phyloP scores from a whole-genome alignment of 2,113 vertebrate species.

The Psephotus haematonotus region DNA sequence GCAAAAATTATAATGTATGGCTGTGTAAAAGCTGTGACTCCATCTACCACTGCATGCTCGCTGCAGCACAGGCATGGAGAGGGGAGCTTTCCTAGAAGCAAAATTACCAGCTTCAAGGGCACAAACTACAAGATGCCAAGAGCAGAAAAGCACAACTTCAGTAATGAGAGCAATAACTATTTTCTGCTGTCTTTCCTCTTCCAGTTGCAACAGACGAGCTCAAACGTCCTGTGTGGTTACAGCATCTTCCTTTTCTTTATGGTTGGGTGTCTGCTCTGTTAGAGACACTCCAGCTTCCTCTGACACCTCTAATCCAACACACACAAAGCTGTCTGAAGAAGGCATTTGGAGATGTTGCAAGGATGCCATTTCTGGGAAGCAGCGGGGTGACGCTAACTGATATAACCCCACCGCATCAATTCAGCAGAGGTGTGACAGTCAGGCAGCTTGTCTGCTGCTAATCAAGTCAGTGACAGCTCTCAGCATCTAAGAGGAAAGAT shows the following conservation, averaged over 20 bases:
- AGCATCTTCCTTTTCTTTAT: not conserved
- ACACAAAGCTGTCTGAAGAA: not conserved
- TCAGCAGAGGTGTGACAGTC: not conserved
- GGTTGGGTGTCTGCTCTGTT: not conserved
- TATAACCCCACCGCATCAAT: not conserved
- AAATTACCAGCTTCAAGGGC: constrained; percentile 22
- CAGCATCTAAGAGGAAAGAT: not conserved
- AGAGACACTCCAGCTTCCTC: not conserved
- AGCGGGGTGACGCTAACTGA: not conserved
- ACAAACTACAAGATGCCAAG: not conserved
- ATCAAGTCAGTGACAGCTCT: not conserved
- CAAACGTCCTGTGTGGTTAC: not conserved
- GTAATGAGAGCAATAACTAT: not conserved
- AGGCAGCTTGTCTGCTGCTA: not conserved
- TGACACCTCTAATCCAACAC: not conserved
- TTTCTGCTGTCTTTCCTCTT: not conserved
- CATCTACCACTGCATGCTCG: not conserved
- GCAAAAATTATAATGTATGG: not conserved
- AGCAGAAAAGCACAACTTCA: not conserved
- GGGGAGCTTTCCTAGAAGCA: not conserved
- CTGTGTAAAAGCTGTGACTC: constrained; percentile 15
- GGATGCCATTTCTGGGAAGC: not conserved
- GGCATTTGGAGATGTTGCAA: not conserved
- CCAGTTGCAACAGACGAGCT: not conserved
- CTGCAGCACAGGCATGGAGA: not conserved